A percentile compares a stretch with the other conserved stretches of the same genome.
Conservation (phyloP, 2,797 vertebrate species). For the Morus bassanus region DNA sequence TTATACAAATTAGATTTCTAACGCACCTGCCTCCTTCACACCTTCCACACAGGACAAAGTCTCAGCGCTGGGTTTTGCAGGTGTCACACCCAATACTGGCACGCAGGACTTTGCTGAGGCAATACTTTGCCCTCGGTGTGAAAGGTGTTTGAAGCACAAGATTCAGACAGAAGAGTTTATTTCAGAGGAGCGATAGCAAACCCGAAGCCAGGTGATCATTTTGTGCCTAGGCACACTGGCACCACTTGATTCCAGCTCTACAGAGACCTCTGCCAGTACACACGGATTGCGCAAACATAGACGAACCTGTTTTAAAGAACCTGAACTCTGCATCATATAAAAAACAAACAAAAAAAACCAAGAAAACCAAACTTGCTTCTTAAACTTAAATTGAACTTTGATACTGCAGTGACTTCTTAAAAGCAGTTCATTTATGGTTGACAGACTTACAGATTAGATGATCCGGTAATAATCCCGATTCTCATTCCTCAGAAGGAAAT, state of each 20-base stretch:
- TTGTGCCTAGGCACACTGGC: fast-evolving
- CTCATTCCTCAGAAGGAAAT: not conserved
- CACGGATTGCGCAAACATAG: not conserved
- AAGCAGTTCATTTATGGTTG: not conserved
- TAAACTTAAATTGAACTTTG: not conserved
- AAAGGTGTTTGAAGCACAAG: not conserved
- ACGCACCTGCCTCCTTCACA: not conserved
- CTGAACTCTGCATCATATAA: not conserved
- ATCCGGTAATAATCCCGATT: no score
- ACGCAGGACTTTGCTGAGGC: not conserved
- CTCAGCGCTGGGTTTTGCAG: not conserved
- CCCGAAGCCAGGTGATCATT: not conserved
- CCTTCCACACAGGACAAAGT: not conserved
- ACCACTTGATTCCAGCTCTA: not conserved
- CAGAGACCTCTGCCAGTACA: not conserved
- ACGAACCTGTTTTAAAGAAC: not conserved
- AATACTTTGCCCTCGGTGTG: fast-evolving
- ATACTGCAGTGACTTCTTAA: not conserved
- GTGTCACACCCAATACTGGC: fast-evolving
- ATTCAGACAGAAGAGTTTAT: not conserved
- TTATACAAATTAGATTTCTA: not conserved
- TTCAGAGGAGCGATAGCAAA: not conserved
- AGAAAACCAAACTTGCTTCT: not conserved
- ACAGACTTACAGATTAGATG: not conserved
- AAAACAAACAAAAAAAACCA: no score